phyloP scores from a whole-genome alignment of 1,140 invertebrate species.

The Aricia agestis region DNA sequence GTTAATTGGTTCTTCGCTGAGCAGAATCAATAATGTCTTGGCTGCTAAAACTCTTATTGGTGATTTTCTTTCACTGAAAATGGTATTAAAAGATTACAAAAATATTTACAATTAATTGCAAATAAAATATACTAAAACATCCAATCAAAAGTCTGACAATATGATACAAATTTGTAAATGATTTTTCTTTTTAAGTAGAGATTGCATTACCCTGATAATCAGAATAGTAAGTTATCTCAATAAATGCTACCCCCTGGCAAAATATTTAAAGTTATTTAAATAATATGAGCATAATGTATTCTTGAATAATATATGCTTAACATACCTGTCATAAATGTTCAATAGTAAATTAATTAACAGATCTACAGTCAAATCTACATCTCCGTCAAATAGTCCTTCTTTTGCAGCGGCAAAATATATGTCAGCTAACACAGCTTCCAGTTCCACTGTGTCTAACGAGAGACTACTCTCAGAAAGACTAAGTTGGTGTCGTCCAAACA shows the following conservation, averaged over 20 bases:
- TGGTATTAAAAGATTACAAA: too few relatives aligned
- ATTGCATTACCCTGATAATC: too few relatives aligned
- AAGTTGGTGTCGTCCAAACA: conserved; percentile 80
- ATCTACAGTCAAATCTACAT: conserved; percentile 77
- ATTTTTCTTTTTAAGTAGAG: too few relatives aligned
- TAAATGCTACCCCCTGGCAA: too few relatives aligned
- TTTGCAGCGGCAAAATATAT: conserved; percentile 81
- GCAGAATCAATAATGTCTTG: conserved; percentile 79
- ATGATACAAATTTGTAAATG: too few relatives aligned
- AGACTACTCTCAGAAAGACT: conserved; percentile 77
- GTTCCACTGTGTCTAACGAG: conserved; percentile 76
- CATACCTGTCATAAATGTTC: conserved; percentile 81
- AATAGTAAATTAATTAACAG: conserved; percentile 79
- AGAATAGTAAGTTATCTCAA: too few relatives aligned
- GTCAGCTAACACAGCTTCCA: conserved; percentile 79
- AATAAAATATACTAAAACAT: too few relatives aligned
- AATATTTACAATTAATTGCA: too few relatives aligned
- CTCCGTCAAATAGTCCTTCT: conserved; percentile 72
- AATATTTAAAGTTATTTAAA: too few relatives aligned
- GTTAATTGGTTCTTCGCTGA: conserved; percentile 77
- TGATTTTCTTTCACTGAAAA: conserved; percentile 49
- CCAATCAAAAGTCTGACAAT: too few relatives aligned
- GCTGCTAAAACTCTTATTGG: conserved; percentile 75
- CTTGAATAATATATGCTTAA: conserved; percentile 11
- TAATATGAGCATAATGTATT: background rate